phyloP scores from a whole-genome alignment of 2,797 vertebrate species.

The Poecilia velifera region DNA sequence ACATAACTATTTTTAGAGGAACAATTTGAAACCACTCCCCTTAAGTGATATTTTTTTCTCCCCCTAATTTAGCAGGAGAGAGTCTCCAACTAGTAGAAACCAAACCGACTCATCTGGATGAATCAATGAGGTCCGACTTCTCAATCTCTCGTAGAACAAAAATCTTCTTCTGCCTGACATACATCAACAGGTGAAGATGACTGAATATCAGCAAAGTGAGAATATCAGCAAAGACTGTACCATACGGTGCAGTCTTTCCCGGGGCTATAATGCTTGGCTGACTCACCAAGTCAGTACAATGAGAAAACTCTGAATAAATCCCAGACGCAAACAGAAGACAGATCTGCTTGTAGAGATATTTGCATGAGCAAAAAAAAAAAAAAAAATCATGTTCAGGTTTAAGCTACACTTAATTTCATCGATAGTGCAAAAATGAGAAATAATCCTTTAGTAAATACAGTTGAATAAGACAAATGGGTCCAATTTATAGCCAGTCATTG shows the following conservation, averaged over 20 bases:
- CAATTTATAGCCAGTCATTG: background rate
- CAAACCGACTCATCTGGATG: slow-evolving; percentile 4
- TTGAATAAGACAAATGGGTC: background rate
- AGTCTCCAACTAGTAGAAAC: background rate
- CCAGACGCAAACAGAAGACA: slow-evolving; percentile 8
- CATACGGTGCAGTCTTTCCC: slow-evolving; percentile 14
- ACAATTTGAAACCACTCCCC: background rate
- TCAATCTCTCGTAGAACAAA: slow-evolving; percentile 13
- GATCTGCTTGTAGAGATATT: slow-evolving; percentile 10
- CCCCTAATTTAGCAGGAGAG: background rate
- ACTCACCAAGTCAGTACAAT: slow-evolving; percentile 46
- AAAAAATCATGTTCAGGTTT: background rate
- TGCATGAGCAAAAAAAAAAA: background rate
- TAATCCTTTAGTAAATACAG: background rate
- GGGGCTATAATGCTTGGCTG: slow-evolving; percentile 19
- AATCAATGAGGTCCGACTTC: background rate
- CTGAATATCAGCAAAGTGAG: slow-evolving; percentile 46
- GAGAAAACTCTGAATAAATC: slow-evolving; percentile 48
- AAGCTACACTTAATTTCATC: background rate
- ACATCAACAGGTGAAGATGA: slow-evolving; percentile 31
- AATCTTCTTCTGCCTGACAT: background rate
- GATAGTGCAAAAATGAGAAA: background rate
- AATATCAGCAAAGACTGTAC: slow-evolving; percentile 19
- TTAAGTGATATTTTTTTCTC: background rate
- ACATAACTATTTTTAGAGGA: background rate